A percentile compares a stretch with the other conserved stretches of the same genome.
Evolutionary conservation across 2,797 vertebrate species (phyloP).

Genomic region (Molossus alvarezi): DNA sequence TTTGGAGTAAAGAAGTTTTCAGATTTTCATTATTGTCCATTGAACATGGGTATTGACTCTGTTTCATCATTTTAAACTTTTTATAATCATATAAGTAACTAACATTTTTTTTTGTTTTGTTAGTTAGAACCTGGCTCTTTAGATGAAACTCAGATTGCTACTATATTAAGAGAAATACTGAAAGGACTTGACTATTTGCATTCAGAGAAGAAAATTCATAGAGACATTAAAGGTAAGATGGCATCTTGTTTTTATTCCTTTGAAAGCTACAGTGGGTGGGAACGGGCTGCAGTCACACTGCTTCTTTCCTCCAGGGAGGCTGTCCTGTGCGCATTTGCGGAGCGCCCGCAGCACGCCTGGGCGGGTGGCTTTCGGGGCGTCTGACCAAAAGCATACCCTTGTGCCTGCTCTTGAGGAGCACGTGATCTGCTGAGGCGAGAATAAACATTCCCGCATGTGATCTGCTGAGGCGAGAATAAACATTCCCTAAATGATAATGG

Average conservation of each 20-base stretch:
- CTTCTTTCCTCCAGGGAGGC: neutral
- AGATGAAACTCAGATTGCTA: conserved; percentile 98
- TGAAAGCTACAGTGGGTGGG: neutral
- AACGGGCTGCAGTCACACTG: neutral
- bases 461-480: fast-evolving
- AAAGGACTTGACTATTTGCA: conserved; percentile 99
- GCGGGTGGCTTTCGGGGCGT: neutral
- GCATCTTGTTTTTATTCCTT: neutral
- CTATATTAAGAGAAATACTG: conserved; percentile 97
- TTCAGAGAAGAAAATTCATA: conserved; percentile 99
- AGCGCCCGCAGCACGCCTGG: fast-evolving
- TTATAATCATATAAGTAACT: neutral
- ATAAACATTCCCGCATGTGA: fast-evolving
- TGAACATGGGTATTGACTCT: neutral
- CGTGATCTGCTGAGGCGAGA: fast-evolving
- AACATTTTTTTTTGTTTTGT: neutral
- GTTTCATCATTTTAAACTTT: neutral
- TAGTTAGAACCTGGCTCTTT: conserved; percentile 97
- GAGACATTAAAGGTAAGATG: conserved; percentile 98
- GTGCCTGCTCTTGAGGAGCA: fast-evolving
- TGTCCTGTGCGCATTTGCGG: neutral
- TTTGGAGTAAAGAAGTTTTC: neutral
- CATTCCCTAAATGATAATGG: fast-evolving
- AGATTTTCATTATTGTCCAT: neutral
- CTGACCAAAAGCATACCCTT: neutral